Percentiles rank a stretch among this genome's conserved stretches.
phyloP scores from a whole-genome alignment of 23 tunicate species.

The Halocynthia roretzi region DNA sequence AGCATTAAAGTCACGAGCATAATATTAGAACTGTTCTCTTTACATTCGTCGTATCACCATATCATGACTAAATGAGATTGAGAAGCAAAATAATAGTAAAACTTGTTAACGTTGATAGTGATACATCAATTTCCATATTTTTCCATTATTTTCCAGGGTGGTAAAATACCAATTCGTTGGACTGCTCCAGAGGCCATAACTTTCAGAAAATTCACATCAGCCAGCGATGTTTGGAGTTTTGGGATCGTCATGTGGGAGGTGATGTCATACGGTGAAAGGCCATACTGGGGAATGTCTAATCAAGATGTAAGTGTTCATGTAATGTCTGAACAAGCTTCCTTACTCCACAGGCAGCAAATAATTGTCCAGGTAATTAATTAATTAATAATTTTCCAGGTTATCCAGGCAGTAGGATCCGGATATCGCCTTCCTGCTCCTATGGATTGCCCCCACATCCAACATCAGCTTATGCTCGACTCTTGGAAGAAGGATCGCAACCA shows the following conservation, averaged over 20 bases:
- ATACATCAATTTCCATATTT: too few species aligned
- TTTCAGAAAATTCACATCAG: constrained; percentile 83
- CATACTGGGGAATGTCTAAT: constrained; percentile 99
- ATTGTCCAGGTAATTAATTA: too few species aligned
- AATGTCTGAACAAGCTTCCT: background rate
- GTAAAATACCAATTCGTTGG: constrained; percentile 96
- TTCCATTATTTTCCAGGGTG: constrained; percentile 39
- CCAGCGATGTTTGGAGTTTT: constrained; percentile 99
- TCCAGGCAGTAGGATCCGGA: constrained; percentile 83
- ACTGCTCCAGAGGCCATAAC: constrained; percentile 98
- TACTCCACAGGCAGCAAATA: background rate
- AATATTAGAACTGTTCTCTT: too few species aligned
- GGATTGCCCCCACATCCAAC: constrained; percentile 95
- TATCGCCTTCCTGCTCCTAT: constrained; percentile 93
- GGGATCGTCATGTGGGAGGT: constrained; percentile 99
- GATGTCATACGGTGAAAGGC: constrained; percentile 98
- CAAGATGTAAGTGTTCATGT: constrained; percentile 68
- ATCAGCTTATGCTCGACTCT: constrained; percentile 88
- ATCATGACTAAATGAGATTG: too few species aligned
- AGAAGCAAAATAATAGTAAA: too few species aligned
- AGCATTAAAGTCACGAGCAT: too few species aligned
- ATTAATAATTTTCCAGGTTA: constrained; percentile 46
- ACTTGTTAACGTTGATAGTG: too few species aligned
- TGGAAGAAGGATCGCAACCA: constrained; percentile 96
- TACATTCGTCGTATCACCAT: too few species aligned